Evolutionary conservation across 2,888 invertebrate genomes (phyloP).

Genomic region (Pteria penguin): DNA sequence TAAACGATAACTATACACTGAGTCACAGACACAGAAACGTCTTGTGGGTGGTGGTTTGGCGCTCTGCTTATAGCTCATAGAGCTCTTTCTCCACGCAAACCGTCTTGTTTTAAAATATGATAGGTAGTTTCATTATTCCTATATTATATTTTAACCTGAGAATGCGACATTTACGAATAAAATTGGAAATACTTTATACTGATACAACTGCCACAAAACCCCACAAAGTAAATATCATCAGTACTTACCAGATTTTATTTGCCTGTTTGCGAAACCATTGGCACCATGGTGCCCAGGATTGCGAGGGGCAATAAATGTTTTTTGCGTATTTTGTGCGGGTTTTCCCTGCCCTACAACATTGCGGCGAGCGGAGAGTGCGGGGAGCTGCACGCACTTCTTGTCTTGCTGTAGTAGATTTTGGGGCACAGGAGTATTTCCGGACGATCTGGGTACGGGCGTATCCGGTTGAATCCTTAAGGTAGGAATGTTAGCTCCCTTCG

Average conservation of each 20-base stretch:
- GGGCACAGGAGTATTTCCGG: slow-evolving; percentile 58
- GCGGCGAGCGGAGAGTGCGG: slow-evolving; percentile 52
- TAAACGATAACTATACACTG: too few relatives aligned
- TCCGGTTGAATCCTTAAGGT: slow-evolving; percentile 71
- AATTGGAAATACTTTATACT: too few relatives aligned
- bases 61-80: too few relatives aligned
- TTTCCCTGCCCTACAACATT: slow-evolving; percentile 61
- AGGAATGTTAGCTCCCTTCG: slow-evolving; percentile 57
- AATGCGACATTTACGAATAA: too few relatives aligned
- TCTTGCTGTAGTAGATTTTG: slow-evolving; percentile 41
- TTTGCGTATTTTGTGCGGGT: slow-evolving; percentile 57
- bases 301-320: slow-evolving; percentile 53
- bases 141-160: too few relatives aligned
- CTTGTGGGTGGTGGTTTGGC: too few relatives aligned
- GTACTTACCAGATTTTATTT: slow-evolving; percentile 30
- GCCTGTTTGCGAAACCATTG: slow-evolving; percentile 24
- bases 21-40: too few relatives aligned
- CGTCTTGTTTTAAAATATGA: too few relatives aligned
- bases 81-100: too few relatives aligned
- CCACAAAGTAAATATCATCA: too few relatives aligned
- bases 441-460: slow-evolving; percentile 67
- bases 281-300: slow-evolving; percentile 43
- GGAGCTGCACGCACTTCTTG: slow-evolving; percentile 41
- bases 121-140: too few relatives aligned
- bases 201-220: too few relatives aligned